Conservation (phyloP, 2,888 invertebrate species). For the Anaspis maculata region DNA sequence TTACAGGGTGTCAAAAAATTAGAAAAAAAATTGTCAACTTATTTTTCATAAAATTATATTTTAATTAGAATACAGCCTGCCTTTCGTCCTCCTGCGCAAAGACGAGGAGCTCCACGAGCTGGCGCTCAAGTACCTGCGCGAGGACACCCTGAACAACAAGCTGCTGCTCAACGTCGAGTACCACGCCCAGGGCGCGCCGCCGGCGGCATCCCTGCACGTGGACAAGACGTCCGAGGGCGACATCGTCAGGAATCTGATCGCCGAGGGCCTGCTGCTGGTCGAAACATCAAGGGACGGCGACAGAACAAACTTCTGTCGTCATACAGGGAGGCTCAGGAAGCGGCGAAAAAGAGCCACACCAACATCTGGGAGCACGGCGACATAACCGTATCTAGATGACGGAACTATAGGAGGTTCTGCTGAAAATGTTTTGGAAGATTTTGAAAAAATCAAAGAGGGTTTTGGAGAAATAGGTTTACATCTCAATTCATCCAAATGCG, state of each 20-base stretch:
- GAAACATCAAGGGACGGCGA: conserved; percentile 74
- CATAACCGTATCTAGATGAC: too few species aligned
- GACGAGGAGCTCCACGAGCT: conserved; percentile 80
- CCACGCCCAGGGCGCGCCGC: conserved; percentile 48
- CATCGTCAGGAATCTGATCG: conserved; percentile 68
- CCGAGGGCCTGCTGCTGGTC: conserved; percentile 77
- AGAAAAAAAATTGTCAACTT: too few species aligned
- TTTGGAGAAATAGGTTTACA: too few species aligned
- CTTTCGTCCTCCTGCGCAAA: conserved; percentile 73
- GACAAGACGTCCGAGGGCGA: conserved; percentile 55
- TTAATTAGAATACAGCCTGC: conserved; percentile 82
- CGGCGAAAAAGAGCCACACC: conserved; percentile 76
- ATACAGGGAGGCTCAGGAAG: conserved; percentile 78
- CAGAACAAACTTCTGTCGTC: conserved; percentile 68
- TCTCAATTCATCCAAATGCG: too few species aligned
- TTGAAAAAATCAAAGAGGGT: too few species aligned
- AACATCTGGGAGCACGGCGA: conserved; percentile 99
- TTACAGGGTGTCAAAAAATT: too few species aligned
- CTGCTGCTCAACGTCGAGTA: conserved; percentile 79
- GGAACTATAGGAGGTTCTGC: too few species aligned
- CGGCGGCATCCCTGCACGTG: conserved; percentile 47
- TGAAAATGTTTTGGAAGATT: too few species aligned
- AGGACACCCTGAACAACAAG: conserved; percentile 63
- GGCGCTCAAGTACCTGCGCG: conserved; percentile 47
- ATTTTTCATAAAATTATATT: too few species aligned